Evolutionary conservation across 2,888 invertebrate species (phyloP).

Genomic region (Acholoe squamosa): DNA sequence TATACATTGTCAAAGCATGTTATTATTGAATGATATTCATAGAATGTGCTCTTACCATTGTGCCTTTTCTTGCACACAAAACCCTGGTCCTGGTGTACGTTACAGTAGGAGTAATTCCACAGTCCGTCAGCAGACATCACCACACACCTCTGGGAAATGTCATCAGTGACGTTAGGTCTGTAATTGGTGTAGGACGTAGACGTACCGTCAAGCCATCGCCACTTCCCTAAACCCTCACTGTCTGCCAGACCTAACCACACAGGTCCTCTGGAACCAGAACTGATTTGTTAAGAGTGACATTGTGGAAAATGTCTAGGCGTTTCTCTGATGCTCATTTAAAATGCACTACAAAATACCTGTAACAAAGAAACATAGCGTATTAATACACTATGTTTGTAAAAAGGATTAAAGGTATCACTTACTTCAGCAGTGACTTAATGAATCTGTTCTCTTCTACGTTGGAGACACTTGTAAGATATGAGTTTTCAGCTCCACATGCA

Average conservation of each 20-base stretch:
- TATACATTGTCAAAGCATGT: no score
- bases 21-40: no score
- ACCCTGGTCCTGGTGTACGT: not conserved
- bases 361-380: no score
- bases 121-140: not conserved
- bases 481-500: no score
- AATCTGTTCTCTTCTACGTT: no score
- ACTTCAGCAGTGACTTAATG: no score
- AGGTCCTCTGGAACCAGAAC: not conserved
- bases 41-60: not conserved
- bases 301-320: no score
- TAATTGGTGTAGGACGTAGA: not conserved
- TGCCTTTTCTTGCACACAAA: not conserved
- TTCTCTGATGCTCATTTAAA: not conserved
- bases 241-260: not conserved
- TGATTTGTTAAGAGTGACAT: no score
- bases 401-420: no score
- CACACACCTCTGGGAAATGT: not conserved
- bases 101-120: not conserved
- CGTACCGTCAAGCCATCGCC: not conserved
- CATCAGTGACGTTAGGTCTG: not conserved
- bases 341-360: no score
- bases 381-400: no score
- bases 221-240: not conserved
- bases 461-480: no score